phyloP scores from a whole-genome alignment of 2,113 vertebrate genomes.

The Eclectus roratus region DNA sequence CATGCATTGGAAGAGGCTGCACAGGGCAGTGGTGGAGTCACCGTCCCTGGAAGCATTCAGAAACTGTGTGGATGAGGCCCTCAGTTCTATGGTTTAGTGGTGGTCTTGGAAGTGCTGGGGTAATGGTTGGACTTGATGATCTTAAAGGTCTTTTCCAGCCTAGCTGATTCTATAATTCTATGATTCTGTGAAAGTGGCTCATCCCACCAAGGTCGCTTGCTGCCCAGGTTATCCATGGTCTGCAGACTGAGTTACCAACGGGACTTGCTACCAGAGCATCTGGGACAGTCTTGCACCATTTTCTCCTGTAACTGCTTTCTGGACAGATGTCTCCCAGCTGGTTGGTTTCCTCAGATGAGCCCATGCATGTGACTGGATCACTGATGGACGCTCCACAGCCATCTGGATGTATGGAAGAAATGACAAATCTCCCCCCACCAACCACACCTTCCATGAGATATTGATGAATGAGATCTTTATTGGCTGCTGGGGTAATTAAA shows the following conservation, averaged over 20 bases:
- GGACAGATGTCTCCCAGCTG: conserved; percentile 27
- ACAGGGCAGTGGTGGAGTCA: background rate
- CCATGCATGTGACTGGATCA: background rate
- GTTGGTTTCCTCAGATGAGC: background rate
- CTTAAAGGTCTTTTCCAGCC: background rate
- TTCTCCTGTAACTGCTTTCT: background rate
- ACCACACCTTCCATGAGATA: conserved; percentile 13
- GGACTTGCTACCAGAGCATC: background rate
- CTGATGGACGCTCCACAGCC: conserved; percentile 2
- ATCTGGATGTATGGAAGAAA: conserved; percentile 14
- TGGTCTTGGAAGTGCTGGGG: background rate
- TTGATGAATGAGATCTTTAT: conserved; percentile 64
- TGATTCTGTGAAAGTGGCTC: background rate
- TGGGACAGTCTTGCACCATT: background rate
- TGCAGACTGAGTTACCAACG: background rate
- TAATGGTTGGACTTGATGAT: background rate
- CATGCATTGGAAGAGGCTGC: background rate
- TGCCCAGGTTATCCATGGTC: background rate
- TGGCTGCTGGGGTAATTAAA: conserved; percentile 65
- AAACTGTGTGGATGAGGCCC: background rate
- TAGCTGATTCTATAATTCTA: background rate
- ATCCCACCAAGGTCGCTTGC: background rate
- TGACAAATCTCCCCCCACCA: background rate
- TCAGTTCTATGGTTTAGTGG: background rate
- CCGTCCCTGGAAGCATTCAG: background rate